Conservation (phyloP, 2,113 vertebrate genomes). For the Vulpes vulpes region DNA sequence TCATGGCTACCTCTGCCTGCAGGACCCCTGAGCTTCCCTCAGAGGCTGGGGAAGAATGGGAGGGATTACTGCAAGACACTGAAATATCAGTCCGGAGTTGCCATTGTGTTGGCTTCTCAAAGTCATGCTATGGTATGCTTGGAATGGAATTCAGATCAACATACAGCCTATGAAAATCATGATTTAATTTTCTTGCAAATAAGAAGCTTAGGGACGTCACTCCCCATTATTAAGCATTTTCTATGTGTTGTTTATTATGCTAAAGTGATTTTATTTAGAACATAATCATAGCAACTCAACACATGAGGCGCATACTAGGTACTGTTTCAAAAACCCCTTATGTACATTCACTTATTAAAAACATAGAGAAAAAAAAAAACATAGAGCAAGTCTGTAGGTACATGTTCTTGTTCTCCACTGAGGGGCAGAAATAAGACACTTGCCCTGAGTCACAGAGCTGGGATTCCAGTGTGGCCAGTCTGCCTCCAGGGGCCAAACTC, state of each 20-base stretch:
- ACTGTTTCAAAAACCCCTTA: not conserved
- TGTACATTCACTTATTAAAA: not conserved
- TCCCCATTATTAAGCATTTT: not conserved
- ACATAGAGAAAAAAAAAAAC: not conserved
- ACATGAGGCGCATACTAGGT: fast-evolving
- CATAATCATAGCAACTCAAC: not conserved
- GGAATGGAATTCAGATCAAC: not conserved
- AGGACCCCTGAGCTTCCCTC: not conserved
- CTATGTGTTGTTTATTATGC: not conserved
- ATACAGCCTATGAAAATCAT: not conserved
- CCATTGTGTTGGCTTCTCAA: not conserved
- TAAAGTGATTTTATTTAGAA: not conserved
- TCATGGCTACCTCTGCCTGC: not conserved
- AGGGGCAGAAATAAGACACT: not conserved
- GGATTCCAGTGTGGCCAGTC: not conserved
- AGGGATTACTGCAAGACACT: not conserved
- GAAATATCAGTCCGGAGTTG: not conserved
- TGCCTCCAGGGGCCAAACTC: not conserved
- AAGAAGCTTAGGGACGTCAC: not conserved
- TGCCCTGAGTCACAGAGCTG: not conserved
- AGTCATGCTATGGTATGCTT: not conserved
- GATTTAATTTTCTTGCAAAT: not conserved
- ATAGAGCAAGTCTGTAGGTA: fast-evolving
- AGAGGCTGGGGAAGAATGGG: not conserved
- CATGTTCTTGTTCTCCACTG: not conserved